Evolutionary conservation across 2,797 vertebrate genomes (phyloP).

Genomic region (Podargus strigoides): DNA sequence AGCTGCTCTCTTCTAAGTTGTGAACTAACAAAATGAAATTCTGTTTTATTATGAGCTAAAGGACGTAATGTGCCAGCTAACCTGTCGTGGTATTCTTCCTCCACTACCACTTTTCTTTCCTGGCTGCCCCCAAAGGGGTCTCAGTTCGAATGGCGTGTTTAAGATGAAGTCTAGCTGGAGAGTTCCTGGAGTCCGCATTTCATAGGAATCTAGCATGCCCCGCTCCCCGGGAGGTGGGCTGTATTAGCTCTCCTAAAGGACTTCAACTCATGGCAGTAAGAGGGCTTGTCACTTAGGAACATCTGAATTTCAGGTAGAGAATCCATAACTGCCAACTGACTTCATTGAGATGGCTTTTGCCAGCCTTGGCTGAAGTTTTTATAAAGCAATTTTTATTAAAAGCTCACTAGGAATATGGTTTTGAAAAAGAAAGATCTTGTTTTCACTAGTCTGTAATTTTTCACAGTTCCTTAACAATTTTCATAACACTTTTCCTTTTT

Average conservation of each 20-base stretch:
- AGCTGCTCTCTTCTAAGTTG: not conserved
- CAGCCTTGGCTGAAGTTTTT: not conserved
- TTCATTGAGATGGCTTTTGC: not conserved
- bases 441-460: not conserved
- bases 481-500: not conserved
- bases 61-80: not conserved
- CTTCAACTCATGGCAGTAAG: not conserved
- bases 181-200: not conserved
- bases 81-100: not conserved
- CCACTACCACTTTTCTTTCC: not conserved
- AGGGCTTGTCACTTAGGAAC: not conserved
- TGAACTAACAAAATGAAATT: not conserved
- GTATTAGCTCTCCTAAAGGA: not conserved
- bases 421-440: not conserved
- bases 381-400: not conserved
- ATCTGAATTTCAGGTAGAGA: not conserved
- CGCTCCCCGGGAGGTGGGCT: not conserved
- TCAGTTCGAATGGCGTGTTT: accelerated
- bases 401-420: not conserved
- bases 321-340: not conserved
- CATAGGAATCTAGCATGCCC: not conserved
- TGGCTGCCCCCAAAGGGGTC: not conserved
- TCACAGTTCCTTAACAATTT: constrained; percentile 7
- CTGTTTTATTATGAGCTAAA: not conserved
- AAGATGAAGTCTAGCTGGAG: not conserved